Conservation (phyloP, 2,113 vertebrate species). For the Carollia perspicillata region DNA sequence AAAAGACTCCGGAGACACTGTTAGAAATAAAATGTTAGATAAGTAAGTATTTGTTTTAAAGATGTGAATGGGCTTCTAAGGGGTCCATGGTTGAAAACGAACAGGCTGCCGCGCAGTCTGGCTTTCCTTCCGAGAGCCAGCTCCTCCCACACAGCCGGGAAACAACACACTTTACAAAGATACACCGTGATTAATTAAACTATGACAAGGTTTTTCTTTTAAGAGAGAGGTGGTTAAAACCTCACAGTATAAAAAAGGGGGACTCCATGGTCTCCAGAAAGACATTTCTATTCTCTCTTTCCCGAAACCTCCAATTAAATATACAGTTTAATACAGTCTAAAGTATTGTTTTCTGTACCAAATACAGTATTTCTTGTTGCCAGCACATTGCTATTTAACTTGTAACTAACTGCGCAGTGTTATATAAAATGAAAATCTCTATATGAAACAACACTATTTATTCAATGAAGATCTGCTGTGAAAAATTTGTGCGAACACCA, state of each 20-base stretch:
- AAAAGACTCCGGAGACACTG: neutral
- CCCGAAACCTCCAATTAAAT: conserved; percentile 46
- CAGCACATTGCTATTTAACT: conserved; percentile 59
- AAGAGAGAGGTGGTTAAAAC: neutral
- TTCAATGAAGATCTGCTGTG: conserved; percentile 69
- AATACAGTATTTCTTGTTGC: conserved; percentile 48
- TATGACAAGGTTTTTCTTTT: conserved; percentile 39
- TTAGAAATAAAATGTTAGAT: neutral
- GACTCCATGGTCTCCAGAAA: neutral
- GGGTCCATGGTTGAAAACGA: neutral
- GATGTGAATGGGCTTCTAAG: neutral
- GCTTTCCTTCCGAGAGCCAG: conserved; percentile 11
- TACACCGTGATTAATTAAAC: conserved; percentile 55
- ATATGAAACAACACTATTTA: conserved; percentile 58
- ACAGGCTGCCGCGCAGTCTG: neutral
- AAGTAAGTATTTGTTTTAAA: conserved; percentile 3
- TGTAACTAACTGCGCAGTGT: conserved; percentile 14
- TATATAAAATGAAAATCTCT: conserved; percentile 67
- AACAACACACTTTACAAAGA: conserved; percentile 34
- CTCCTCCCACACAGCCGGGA: conserved; percentile 17
- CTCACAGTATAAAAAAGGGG: neutral
- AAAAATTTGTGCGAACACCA: conserved; percentile 70
- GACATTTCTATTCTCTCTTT: conserved; percentile 34
- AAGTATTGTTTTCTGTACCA: conserved; percentile 49
- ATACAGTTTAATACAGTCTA: conserved; percentile 46